Percentiles rank a stretch among this genome's conserved stretches.
phyloP scores from a whole-genome alignment of 2,888 invertebrate genomes.

The Erebia aethiops region DNA sequence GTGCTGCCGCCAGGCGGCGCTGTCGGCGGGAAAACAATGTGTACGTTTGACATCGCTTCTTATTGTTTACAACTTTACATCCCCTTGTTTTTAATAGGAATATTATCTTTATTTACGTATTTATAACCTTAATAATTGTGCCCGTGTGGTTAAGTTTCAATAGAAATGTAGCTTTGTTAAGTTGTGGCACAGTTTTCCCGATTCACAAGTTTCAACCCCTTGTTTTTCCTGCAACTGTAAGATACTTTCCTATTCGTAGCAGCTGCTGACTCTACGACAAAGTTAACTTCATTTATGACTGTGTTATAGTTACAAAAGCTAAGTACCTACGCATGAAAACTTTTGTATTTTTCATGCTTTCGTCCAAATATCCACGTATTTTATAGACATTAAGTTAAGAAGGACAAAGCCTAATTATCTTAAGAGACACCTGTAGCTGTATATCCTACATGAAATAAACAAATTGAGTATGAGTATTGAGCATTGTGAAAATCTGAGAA shows the following conservation, averaged over 20 bases:
- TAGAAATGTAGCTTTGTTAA: neutral
- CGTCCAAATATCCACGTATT: too few relatives aligned
- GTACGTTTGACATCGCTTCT: slow-evolving; percentile 52
- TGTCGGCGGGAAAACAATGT: slow-evolving; percentile 74
- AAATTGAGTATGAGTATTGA: too few relatives aligned
- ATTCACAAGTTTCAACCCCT: neutral
- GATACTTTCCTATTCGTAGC: neutral
- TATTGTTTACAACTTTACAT: slow-evolving; percentile 34
- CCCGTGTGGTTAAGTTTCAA: neutral
- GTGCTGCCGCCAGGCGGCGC: slow-evolving; percentile 71
- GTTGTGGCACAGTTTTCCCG: neutral
- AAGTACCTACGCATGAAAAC: too few relatives aligned
- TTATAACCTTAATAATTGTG: neutral
- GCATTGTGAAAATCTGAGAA: too few relatives aligned
- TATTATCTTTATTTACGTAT: neutral
- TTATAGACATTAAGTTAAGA: too few relatives aligned
- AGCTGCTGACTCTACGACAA: neutral
- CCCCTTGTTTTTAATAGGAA: neutral
- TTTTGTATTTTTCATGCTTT: too few relatives aligned
- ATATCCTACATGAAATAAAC: too few relatives aligned
- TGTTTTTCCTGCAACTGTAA: neutral
- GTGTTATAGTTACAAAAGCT: too few relatives aligned
- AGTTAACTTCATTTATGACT: neutral
- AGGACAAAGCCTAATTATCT: too few relatives aligned
- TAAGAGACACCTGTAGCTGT: too few relatives aligned